Conservation (phyloP, 2,113 vertebrate species). For the Agapornis roseicollis region DNA sequence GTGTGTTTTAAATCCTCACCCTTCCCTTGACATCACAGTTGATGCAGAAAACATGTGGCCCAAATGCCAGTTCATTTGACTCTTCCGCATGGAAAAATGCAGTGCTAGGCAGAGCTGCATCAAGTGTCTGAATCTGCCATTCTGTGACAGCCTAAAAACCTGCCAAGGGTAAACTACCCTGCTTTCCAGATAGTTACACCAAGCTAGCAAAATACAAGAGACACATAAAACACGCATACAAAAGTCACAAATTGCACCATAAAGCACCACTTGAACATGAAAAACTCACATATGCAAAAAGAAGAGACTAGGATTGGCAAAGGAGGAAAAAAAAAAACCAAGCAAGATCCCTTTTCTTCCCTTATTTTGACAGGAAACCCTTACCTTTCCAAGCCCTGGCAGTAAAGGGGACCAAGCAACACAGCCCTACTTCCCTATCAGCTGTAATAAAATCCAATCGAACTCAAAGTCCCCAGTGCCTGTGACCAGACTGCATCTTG, state of each 20-base stretch:
- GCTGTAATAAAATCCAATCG: background rate
- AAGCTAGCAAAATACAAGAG: background rate
- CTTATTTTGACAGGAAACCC: background rate
- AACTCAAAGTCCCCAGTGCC: background rate
- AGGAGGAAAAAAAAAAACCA: background rate
- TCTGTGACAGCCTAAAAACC: background rate
- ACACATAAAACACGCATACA: background rate
- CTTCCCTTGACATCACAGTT: rapidly evolving
- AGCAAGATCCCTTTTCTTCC: background rate
- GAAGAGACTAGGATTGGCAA: background rate
- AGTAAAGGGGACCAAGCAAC: background rate
- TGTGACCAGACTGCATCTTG: slow-evolving; percentile 25
- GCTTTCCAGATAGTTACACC: background rate
- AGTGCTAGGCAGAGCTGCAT: background rate
- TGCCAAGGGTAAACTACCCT: background rate
- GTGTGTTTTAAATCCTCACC: background rate
- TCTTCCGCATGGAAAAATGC: background rate
- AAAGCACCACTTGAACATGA: background rate
- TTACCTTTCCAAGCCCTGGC: background rate
- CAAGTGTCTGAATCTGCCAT: background rate
- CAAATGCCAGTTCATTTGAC: background rate
- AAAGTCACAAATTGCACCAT: background rate
- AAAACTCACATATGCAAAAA: background rate
- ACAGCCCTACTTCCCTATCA: background rate
- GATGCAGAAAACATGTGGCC: background rate